Evolutionary conservation across 2,888 invertebrate species (phyloP).

Genomic region (Pediacus dermestoides): DNA sequence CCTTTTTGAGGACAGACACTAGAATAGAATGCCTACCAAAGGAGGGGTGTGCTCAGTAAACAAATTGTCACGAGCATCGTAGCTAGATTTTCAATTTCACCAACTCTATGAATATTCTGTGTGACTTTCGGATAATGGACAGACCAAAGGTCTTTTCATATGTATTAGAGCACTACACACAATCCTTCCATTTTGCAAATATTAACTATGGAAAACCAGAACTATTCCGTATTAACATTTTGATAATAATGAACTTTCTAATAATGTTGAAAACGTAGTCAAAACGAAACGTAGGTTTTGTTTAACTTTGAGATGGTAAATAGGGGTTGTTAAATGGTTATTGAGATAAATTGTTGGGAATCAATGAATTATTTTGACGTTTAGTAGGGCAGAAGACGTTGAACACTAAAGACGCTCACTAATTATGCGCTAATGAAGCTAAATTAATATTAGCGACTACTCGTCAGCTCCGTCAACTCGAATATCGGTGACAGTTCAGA

Average conservation of each 20-base stretch:
- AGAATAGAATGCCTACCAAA: constrained; percentile 3
- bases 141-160: constrained; percentile 5
- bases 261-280: not conserved
- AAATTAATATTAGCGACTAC: constrained; percentile 32
- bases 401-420: constrained; percentile 26
- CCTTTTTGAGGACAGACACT: not conserved
- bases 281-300: not conserved
- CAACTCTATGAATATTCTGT: constrained; percentile 8
- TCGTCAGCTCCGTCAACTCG: constrained; percentile 23
- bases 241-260: constrained; percentile 1
- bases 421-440: constrained; percentile 29
- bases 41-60: constrained; percentile 7
- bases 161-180: too few relatives aligned
- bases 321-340: too few relatives aligned
- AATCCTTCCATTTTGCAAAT: too few relatives aligned
- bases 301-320: too few relatives aligned
- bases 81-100: constrained; percentile 7
- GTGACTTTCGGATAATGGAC: constrained; percentile 3
- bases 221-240: not conserved
- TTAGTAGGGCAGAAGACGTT: constrained; percentile 19
- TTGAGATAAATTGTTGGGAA: constrained; percentile 18
- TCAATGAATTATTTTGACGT: constrained; percentile 18
- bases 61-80: not conserved
- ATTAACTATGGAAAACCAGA: too few relatives aligned
- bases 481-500: constrained; percentile 25